Evolutionary conservation across 2,888 invertebrate genomes (phyloP), one percentile per base, ranked within the genome.

Genomic region (Dinocampus coccinellae): DNA sequence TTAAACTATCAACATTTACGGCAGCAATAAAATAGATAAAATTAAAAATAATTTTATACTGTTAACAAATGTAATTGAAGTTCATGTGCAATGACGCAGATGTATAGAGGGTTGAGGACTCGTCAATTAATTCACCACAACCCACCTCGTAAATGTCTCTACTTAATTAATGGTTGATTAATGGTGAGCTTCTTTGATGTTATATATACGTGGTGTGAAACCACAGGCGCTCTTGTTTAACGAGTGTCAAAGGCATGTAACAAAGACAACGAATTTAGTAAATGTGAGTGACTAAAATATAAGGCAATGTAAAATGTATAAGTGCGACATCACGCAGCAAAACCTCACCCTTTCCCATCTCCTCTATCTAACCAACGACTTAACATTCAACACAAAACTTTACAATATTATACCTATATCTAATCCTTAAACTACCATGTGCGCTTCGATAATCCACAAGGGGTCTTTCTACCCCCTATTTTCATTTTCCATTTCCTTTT

Each of bases 121-220:
- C 55, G 72, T 73, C 76, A 69, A 77, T 76, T 76, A 76, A 77
- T 77, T 75, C 74, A 73, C 74, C 71, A 70, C 74, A 67, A 73
- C 75, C 65, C 71, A 62, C 67, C 67, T 73, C 58, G 76, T 71
- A 73, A 74, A 76, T 72, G 73, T 74, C 73, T 65, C 71, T 36
- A 68, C 73, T 74, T 74, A 76, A 79, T 79, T 76, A 76, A 78
- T 78, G 69, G 71, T 75, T 75, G 73, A 75, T 75, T 76, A 73
- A 75, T 75, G 74, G 70, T 64, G 57, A 69, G 76, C 71, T 20
- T 34, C 58, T 53, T 53, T 58, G 58, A 16, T 58, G 33, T 58
- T 47, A 47, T 47, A 47, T 20, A 47, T 47, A 47, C 16, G 13
- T 9, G 20, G 33, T 33, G 58, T 58, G 34, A 58, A 58, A 58